Evolutionary conservation across 2,797 vertebrate genomes (phyloP).

Genomic region (Lepilemur ruficaudatus): DNA sequence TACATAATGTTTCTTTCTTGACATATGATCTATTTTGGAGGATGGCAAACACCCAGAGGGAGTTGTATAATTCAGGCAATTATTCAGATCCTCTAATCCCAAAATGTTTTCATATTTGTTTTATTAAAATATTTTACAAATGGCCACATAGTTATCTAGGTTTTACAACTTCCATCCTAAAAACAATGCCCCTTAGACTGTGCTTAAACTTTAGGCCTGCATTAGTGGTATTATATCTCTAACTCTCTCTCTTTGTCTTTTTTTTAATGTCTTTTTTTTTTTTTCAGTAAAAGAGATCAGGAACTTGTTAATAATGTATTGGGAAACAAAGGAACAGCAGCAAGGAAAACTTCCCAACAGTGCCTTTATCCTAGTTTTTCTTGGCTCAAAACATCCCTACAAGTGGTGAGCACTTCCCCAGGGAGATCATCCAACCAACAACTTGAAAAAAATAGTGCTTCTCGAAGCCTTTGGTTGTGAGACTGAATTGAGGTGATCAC

Average conservation of each 20-base stretch:
- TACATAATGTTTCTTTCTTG: conserved; percentile 43
- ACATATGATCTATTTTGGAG: conserved; percentile 16
- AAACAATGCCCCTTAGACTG: background rate
- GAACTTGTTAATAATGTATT: conserved; percentile 30
- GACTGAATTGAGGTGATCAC: conserved; percentile 62
- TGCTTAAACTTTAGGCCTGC: background rate
- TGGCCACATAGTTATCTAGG: background rate
- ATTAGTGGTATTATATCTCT: background rate
- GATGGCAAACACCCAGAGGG: background rate
- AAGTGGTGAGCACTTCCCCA: background rate
- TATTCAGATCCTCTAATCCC: background rate
- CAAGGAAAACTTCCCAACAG: background rate
- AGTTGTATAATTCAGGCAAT: conserved; percentile 35
- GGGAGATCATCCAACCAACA: conserved; percentile 43
- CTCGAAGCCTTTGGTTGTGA: conserved; percentile 11
- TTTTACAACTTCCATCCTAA: background rate
- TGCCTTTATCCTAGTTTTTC: background rate
- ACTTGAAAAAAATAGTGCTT: conserved; percentile 43
- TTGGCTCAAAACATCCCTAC: conserved; percentile 32
- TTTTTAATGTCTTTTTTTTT: background rate
- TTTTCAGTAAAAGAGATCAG: conserved; percentile 45
- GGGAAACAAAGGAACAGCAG: conserved; percentile 39
- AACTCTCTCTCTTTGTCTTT: background rate
- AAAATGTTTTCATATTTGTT: background rate
- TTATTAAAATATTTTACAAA: conserved; percentile 40